Evolutionary conservation across 2,888 invertebrate genomes (phyloP), one percentile per base, ranked within the genome.

Genomic region (Drosophila niveifrons): DNA sequence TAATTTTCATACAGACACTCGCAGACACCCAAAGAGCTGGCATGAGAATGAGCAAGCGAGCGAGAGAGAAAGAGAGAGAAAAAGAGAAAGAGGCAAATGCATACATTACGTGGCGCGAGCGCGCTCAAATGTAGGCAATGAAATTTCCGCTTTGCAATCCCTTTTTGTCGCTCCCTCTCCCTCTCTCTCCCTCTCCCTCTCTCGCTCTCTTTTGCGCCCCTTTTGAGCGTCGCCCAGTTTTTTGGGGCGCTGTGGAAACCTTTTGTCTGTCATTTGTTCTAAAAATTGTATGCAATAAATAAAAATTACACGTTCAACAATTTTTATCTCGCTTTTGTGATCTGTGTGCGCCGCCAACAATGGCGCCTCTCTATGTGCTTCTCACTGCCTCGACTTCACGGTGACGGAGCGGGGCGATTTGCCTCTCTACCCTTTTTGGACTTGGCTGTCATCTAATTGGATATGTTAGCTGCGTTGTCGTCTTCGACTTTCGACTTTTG

Each of bases 231-330:
- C 36, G 36, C 36, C 36, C 36, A 11, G 36, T n/a, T n/a, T 36
- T 36, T n/a, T n/a, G 36, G n/a, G 3, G 36, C 36, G 11, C 53
- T 34, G 55, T 43, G 59, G 55, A 56, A 80, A 73, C 82, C 82
- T 80, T 82, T 79, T 81, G 83, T 80, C 78, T 84, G 88, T 89
- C 88, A 86, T 86, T 89, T 89, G 85, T 86, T 84, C 88, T 80
- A 80, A 81, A 88, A 89, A 86, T 89, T 86, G 89, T 88, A 80
- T 78, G 89, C 89, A 86, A 86, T 86, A 86, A 86, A 86, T 89
- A 86, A 86, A 86, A 86, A 86, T 86, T 86, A 89, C 89, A 86
- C 88, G 85, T 86, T 85, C 71, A 81, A 89, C 85, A 82, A 72
- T 78, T 78, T 76, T 72, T 78, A 83, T 82, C 82, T 80, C 59